These are phyloP conservation scores for Diorhabda carinulata DNA, from an alignment of 1,140 invertebrate genomes.

Conservation along the genomic window DNA sequence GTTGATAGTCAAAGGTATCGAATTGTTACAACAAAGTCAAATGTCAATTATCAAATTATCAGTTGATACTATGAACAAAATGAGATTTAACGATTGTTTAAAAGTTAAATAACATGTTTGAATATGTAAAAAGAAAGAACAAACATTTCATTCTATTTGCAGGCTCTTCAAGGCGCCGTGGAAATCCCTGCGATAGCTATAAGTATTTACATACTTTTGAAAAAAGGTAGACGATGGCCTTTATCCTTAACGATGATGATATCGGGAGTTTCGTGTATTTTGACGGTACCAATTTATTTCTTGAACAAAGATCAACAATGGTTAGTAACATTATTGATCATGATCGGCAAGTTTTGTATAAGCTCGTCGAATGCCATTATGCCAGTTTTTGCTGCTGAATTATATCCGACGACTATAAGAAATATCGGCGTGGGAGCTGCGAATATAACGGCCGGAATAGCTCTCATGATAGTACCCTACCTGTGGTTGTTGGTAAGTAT, in stretches of 20 bases:
- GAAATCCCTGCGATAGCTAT: slow-evolving; percentile 69
- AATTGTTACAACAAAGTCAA: too few relatives aligned
- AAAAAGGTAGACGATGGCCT: slow-evolving; percentile 64
- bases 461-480: slow-evolving; percentile 68
- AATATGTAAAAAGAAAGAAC: too few relatives aligned
- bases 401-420: slow-evolving; percentile 68
- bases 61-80: too few relatives aligned
- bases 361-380: slow-evolving; percentile 67
- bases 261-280: slow-evolving; percentile 61
- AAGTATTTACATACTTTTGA: slow-evolving; percentile 65
- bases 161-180: slow-evolving; percentile 61
- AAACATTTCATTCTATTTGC: slow-evolving; percentile 13
- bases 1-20: too few relatives aligned
- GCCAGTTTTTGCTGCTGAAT: slow-evolving; percentile 69
- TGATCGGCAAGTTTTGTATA: slow-evolving; percentile 62
- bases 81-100: background rate
- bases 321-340: slow-evolving; percentile 49
- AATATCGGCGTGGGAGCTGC: slow-evolving; percentile 70
- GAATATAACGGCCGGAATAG: slow-evolving; percentile 65
- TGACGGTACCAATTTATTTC: slow-evolving; percentile 48
- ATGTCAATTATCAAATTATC: too few relatives aligned
- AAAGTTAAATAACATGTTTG: background rate
- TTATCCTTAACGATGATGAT: slow-evolving; percentile 60
- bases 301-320: slow-evolving; percentile 40
- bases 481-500: slow-evolving; percentile 64